A percentile compares a stretch with the other conserved stretches of the same genome.
Evolutionary conservation across 2,113 vertebrate species (phyloP).

Genomic region (Zosterops borbonicus): DNA sequence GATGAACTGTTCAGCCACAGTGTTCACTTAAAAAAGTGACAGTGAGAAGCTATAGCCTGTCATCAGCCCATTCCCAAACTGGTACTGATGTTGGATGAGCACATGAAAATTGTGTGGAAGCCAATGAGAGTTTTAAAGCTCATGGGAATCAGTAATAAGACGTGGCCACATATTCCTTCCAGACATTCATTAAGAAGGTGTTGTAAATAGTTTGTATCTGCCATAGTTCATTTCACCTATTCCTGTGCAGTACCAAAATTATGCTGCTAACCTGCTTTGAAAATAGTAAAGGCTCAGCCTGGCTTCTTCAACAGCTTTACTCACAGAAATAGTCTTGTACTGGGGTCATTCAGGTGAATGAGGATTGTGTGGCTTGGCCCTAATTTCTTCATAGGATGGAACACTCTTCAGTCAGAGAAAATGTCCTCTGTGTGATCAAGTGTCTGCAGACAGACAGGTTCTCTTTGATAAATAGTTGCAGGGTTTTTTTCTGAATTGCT

Average conservation of each 20-base stretch:
- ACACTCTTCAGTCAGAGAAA: neutral
- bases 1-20: neutral
- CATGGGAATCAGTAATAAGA: neutral
- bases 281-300: neutral
- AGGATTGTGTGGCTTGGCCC: neutral
- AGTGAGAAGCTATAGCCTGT: neutral
- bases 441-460: neutral
- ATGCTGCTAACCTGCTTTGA: neutral
- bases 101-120: neutral
- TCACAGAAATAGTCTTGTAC: neutral
- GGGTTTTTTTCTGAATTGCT: neutral
- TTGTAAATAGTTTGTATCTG: neutral
- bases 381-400: neutral
- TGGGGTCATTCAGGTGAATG: neutral
- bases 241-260: neutral
- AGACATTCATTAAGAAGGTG: neutral
- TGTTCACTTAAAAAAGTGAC: neutral
- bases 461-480: neutral
- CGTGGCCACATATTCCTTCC: neutral
- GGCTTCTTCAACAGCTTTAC: neutral
- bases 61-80: neutral
- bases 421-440: neutral
- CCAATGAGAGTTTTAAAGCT: neutral
- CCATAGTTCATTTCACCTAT: neutral
- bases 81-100: neutral